These are phyloP conservation scores for Tachuris rubrigastra DNA, from an alignment of 2,113 vertebrate species.

Conservation along the genomic window DNA sequence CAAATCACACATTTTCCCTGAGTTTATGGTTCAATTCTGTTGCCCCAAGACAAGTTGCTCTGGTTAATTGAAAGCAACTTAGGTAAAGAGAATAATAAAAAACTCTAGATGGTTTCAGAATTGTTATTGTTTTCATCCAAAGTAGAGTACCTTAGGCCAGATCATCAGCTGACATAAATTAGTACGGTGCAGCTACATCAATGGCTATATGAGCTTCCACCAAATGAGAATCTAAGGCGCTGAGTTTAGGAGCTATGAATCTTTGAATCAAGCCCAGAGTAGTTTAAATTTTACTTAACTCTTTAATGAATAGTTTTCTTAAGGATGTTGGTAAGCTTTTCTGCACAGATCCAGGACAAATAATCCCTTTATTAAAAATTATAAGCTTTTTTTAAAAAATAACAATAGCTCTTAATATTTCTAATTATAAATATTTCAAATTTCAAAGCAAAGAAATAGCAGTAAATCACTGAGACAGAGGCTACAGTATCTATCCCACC, in stretches of 20 bases:
- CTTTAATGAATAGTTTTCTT: background rate
- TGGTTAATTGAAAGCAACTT: constrained; percentile 6
- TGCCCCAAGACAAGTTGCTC: background rate
- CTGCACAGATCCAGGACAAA: background rate
- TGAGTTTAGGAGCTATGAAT: background rate
- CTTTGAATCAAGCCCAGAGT: background rate
- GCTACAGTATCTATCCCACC: background rate
- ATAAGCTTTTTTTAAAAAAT: background rate
- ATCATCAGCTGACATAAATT: background rate
- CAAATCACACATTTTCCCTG: background rate
- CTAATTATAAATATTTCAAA: no score
- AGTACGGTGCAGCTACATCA: background rate
- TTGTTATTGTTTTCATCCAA: background rate
- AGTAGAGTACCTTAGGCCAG: background rate
- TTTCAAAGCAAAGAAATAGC: no score
- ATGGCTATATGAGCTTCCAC: background rate
- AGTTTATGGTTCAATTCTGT: background rate
- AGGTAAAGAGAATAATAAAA: background rate
- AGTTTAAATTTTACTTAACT: background rate
- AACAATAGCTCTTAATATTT: background rate
- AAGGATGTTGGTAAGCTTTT: background rate
- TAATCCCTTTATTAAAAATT: background rate
- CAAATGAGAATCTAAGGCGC: background rate
- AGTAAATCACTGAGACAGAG: no score
- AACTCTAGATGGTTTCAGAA: background rate